Evolutionary conservation across 2,888 invertebrate genomes (phyloP).

Genomic region (Deroplatys truncata): DNA sequence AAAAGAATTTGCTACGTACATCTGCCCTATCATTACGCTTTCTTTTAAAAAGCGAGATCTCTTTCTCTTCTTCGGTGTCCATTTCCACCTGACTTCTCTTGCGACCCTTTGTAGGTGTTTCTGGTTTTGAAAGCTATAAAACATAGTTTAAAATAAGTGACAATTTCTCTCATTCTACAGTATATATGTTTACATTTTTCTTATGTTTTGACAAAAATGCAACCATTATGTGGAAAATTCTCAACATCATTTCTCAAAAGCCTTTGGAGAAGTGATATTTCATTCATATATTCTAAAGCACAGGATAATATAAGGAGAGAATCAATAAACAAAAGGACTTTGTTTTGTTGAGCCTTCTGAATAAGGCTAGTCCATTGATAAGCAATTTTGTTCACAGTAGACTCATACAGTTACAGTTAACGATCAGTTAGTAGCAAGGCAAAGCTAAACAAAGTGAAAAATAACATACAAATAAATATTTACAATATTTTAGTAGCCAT

Average conservation of each 20-base stretch:
- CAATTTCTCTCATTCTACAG: neutral
- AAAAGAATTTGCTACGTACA: constrained; percentile 32
- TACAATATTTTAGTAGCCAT: no score
- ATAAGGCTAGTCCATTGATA: no score
- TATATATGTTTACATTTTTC: neutral
- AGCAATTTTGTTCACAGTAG: no score
- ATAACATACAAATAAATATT: no score
- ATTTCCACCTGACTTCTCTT: constrained; percentile 50
- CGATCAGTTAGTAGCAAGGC: no score
- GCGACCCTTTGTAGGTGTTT: constrained; percentile 53
- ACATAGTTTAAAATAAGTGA: neutral
- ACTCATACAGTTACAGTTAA: no score
- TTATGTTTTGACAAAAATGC: neutral
- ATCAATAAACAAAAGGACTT: no score
- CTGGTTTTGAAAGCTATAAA: constrained; percentile 36
- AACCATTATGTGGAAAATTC: neutral
- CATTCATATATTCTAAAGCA: no score
- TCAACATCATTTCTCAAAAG: neutral
- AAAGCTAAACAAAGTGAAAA: no score
- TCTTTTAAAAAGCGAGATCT: constrained; percentile 46
- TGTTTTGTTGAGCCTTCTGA: no score
- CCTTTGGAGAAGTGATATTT: no score
- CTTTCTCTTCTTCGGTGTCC: constrained; percentile 49
- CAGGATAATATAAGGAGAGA: no score
- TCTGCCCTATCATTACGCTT: constrained; percentile 50